phyloP scores from a whole-genome alignment of 2,797 vertebrate species.

The Pantherophis vulpinus region DNA sequence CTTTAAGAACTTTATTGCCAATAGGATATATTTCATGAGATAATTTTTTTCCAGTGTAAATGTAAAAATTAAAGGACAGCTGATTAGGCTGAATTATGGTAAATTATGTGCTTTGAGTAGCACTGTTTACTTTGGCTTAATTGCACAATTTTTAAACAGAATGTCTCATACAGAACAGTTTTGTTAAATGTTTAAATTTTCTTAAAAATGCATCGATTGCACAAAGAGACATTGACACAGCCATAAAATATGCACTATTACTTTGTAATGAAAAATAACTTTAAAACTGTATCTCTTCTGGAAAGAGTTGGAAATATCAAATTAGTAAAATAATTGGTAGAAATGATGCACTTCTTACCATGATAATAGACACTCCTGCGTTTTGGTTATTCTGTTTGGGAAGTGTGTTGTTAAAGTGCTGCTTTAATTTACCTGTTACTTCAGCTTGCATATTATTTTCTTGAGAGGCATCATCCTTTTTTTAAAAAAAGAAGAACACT shows the following conservation, averaged over 20 bases:
- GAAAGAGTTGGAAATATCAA: conserved; percentile 28
- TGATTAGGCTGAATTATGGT: not conserved
- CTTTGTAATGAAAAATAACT: conserved; percentile 1
- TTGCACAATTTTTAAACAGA: not conserved
- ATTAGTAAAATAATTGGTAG: conserved; percentile 7
- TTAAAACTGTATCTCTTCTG: not conserved
- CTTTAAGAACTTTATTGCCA: conserved; percentile 29
- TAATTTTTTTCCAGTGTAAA: not conserved
- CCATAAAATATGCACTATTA: not conserved
- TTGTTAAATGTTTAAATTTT: not conserved
- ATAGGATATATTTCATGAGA: not conserved
- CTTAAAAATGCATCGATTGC: conserved; percentile 23
- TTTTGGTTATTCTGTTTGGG: conserved; percentile 86
- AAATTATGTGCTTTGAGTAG: not conserved
- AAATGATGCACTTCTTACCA: conserved; percentile 79
- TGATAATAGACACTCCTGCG: conserved; percentile 90
- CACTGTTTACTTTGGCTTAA: not conserved
- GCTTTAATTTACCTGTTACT: conserved; percentile 95
- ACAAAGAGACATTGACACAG: not conserved
- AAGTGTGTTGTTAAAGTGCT: conserved; percentile 89
- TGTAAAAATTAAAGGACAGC: not conserved
- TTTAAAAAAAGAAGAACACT: not conserved
- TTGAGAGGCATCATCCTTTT: conserved; percentile 82
- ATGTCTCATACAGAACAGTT: not conserved
- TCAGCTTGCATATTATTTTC: conserved; percentile 94